Evolutionary conservation across 2,797 vertebrate genomes (phyloP), one percentile per base, ranked within the genome.

Genomic region (Buphagus erythrorhynchus): DNA sequence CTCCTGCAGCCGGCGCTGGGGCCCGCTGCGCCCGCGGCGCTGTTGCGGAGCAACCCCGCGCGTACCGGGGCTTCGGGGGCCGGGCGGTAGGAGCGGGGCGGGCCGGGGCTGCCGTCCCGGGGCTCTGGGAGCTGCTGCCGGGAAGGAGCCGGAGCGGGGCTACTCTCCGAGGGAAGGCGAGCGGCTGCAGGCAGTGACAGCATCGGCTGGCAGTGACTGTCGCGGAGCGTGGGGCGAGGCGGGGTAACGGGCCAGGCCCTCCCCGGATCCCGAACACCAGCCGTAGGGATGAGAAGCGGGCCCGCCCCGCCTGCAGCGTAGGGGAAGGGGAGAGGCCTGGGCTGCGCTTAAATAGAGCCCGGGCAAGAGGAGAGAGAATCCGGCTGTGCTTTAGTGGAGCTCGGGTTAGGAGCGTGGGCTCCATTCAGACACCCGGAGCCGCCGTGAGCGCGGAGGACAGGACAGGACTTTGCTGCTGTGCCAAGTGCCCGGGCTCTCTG

Each of bases 291-390:
- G 2, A 16, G 22, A 11, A 16, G 0, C 17, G 4, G 4, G 4
- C 21, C 28, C 3, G 3, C 20, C 24, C 15, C 0, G 1, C 5
- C 2, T 0, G 12, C 0, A 9, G 29, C 3, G 1, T 0, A 0
- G 10, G 11, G 3, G 6, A 14, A 6, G 0, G 1, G 9, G 0
- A 0, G n/a, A 52, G 51, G 29, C 51, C 19, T 35, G 0, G 7
- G 20, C 38, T 4, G 51, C 1, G 38, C 11, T 51, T 38, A 38
- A 38, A 26, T 15, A 11, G 58, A 36, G 29, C 10, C 12, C 5
- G 45, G 52, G 46, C n/a, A 28, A 28, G 6, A 49, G 16, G 28
- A 16, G 10, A 11, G 28, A 51, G 49, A 19, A 3, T 7, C 16
- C 0, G 6, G 19, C 24, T 5, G 51, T 2, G 38, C 5, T 40